phyloP scores from a whole-genome alignment of 2,113 vertebrate genomes.

The Pitta sordida region DNA sequence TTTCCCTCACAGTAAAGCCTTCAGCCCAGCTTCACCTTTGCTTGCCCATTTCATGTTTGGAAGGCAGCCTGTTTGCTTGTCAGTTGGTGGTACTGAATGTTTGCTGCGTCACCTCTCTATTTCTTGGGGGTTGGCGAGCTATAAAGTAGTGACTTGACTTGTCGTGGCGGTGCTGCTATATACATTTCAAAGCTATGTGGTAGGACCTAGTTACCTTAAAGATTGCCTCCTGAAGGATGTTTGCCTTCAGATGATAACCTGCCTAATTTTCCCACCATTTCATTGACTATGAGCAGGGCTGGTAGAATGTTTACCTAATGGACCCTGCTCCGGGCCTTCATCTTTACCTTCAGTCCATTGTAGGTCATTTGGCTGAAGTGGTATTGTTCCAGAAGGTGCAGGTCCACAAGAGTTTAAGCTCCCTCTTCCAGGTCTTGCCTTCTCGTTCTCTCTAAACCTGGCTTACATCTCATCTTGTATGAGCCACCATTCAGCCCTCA shows the following conservation, averaged over 20 bases:
- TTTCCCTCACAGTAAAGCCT: not conserved
- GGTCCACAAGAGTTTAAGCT: not conserved
- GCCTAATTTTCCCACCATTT: not conserved
- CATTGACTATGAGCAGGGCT: not conserved
- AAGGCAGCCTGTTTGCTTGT: not conserved
- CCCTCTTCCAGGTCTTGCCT: not conserved
- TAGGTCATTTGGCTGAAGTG: not conserved
- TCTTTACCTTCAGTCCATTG: not conserved
- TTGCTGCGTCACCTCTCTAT: not conserved
- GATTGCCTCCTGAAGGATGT: not conserved
- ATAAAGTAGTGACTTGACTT: not conserved
- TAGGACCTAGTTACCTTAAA: not conserved
- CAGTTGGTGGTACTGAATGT: not conserved
- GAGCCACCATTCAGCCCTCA: not conserved
- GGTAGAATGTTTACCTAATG: not conserved
- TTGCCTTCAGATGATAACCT: not conserved
- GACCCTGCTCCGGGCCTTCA: not conserved
- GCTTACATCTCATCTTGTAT: accelerated
- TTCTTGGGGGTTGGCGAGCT: not conserved
- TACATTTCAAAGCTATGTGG: not conserved
- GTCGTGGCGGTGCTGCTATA: not conserved
- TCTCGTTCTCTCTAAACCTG: not conserved
- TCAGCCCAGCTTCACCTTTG: not conserved
- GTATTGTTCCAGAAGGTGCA: not conserved
- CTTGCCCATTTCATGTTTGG: not conserved